Evolutionary conservation across 2,113 vertebrate species (phyloP), one percentile per base, ranked within the genome.

Genomic region (Microcebus jonahi): DNA sequence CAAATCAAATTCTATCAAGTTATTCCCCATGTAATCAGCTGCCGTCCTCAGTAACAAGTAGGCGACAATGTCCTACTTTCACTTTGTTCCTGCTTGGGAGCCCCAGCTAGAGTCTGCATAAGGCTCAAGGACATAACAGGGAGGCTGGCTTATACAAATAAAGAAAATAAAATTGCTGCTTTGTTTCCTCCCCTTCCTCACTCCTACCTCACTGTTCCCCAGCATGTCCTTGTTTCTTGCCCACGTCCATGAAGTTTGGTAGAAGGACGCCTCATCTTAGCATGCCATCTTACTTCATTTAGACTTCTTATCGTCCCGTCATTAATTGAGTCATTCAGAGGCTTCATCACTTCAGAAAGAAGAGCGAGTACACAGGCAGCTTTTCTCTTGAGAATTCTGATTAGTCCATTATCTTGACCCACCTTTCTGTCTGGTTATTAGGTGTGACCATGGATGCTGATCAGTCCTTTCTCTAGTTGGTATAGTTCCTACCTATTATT

Each of bases 341-440:
- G 71, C 39, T 82, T 76, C 50, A 34, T 45, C 31, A 86, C 50
- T 27, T 88, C 42, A 65, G 76, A 84, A 50, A 75, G 42, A 75
- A 18, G 45, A 77, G 59, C 53, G n/a, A 86, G 39, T 80, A 71
- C 45, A 39, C 6, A 57, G 81, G 7, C 23, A 84, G 65, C 29
- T 65, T 59, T 81, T 92, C 80, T 88, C 91, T 81, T 25, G 82
- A 45, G 82, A 88, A 93, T 84, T 88, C 31, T 36, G 91, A 94
- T 94, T 63, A 82, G n/a, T 45, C 12, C 42, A 63, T 61, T 73
- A 59, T 15, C 15, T 86, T 77, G 34, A 90, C 25, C 11, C 42
- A 14, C 55, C 23, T 84, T 87, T 94, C 57, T 81, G 12, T 36
- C 39, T 95, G 31, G 42, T 91, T 80, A 25, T 53, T 95, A 79